phyloP scores from a whole-genome alignment of 1,140 invertebrate species.

The Drosophila sp. region DNA sequence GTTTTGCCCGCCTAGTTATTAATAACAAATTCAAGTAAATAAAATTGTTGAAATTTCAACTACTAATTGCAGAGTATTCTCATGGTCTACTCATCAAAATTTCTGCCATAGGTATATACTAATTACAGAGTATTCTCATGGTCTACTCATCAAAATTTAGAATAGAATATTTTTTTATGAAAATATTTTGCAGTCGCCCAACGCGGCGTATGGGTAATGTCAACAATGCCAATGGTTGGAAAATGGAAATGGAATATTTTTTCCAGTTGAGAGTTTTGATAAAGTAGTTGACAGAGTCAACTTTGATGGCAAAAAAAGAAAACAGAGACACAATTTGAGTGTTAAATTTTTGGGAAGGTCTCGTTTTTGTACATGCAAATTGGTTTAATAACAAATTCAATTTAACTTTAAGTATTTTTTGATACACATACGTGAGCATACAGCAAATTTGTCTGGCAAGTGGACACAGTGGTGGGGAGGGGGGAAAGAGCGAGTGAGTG shows the following conservation, averaged over 20 bases:
- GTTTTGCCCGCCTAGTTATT: no score
- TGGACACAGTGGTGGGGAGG: not conserved
- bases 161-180: not conserved
- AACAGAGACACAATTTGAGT: not conserved
- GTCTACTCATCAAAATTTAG: not conserved
- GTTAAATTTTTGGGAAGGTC: constrained; percentile 4
- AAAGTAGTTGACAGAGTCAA: constrained; percentile 6
- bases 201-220: constrained; percentile 12
- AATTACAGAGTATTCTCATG: not conserved
- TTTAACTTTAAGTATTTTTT: constrained; percentile 70
- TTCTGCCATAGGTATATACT: no score
- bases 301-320: not conserved
- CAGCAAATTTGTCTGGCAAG: constrained; percentile 44
- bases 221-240: constrained; percentile 7
- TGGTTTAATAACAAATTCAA: constrained; percentile 77
- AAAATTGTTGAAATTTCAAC: no score
- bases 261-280: constrained; percentile 3
- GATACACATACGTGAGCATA: constrained; percentile 61
- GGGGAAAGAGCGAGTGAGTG: not conserved
- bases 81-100: not conserved
- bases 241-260: constrained; percentile 10
- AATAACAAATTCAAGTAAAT: no score
- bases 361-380: constrained; percentile 67
- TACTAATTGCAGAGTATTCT: not conserved
- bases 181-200: constrained; percentile 1